Percentiles rank a stretch among this genome's conserved stretches.
Evolutionary conservation across 2,797 vertebrate genomes (phyloP).

Genomic region (Poecilia picta): DNA sequence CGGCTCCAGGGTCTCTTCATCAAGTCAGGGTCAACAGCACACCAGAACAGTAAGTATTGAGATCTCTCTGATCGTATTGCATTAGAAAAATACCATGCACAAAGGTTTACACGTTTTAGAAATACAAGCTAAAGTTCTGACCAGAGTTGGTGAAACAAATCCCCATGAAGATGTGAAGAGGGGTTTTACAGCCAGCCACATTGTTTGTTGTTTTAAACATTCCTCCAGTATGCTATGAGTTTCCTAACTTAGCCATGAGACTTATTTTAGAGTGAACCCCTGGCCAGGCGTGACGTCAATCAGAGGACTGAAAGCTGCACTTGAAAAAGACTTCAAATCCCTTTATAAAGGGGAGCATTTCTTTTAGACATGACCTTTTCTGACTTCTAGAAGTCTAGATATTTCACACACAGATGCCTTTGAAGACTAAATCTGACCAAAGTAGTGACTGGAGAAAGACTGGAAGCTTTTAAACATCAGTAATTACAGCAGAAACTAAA

Average conservation of each 20-base stretch:
- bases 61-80: slow-evolving; percentile 56
- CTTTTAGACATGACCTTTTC: slow-evolving; percentile 30
- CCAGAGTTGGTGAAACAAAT: slow-evolving; percentile 47
- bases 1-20: slow-evolving; percentile 41
- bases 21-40: slow-evolving; percentile 49
- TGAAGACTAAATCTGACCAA: slow-evolving; percentile 23
- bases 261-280: slow-evolving; percentile 79
- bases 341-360: slow-evolving; percentile 41
- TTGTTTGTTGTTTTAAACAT: slow-evolving; percentile 80
- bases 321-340: slow-evolving; percentile 63
- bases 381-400: slow-evolving; percentile 38
- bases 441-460: slow-evolving; percentile 11
- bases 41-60: slow-evolving; percentile 48
- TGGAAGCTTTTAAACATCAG: not conserved
- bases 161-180: slow-evolving; percentile 64
- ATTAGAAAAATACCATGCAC: slow-evolving; percentile 58
- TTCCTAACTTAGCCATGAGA: slow-evolving; percentile 80
- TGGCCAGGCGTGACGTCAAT: slow-evolving; percentile 77
- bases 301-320: slow-evolving; percentile 61
- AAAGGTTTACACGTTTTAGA: slow-evolving; percentile 46
- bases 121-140: slow-evolving; percentile 50
- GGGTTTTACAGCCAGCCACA: slow-evolving; percentile 63
- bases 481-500: slow-evolving; percentile 13
- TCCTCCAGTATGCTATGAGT: slow-evolving; percentile 71
- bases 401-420: slow-evolving; percentile 31